A percentile compares a stretch with the other conserved stretches of the same genome.
phyloP scores from a whole-genome alignment of 1,140 invertebrate species.

The Eupeodes corollae region DNA sequence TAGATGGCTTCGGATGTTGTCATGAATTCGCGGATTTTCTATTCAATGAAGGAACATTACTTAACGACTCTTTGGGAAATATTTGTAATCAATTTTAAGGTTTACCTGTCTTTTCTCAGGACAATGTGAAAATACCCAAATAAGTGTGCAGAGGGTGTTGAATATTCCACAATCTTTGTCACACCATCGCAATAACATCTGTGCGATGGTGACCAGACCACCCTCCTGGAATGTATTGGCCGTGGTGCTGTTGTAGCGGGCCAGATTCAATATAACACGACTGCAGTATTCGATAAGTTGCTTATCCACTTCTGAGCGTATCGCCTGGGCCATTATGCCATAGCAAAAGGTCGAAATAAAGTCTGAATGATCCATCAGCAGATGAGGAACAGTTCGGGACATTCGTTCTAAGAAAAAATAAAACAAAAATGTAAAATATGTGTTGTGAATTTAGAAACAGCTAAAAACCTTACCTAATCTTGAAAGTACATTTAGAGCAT shows the following conservation, averaged over 20 bases:
- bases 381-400: constrained; percentile 31
- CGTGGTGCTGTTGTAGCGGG: constrained; percentile 29
- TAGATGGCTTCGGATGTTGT: constrained; percentile 30
- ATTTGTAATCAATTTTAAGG: neutral
- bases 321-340: constrained; percentile 37
- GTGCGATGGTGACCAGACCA: constrained; percentile 31
- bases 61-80: neutral
- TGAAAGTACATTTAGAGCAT: constrained; percentile 21
- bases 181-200: constrained; percentile 48
- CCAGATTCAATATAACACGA: constrained; percentile 34
- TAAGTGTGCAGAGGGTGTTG: constrained; percentile 46
- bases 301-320: constrained; percentile 36
- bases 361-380: constrained; percentile 29
- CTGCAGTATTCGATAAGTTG: constrained; percentile 34
- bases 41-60: neutral
- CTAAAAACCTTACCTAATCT: constrained; percentile 20
- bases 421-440: neutral
- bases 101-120: constrained; percentile 40
- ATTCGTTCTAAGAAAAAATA: constrained; percentile 22
- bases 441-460: too few species aligned
- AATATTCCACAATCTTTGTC: constrained; percentile 50
- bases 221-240: constrained; percentile 29
- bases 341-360: constrained; percentile 34
- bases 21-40: constrained; percentile 35
- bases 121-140: constrained; percentile 52